Base-by-base conservation (phyloP, 1,140 invertebrate species). In the Trichomalopsis sarcophagae region DNA sequence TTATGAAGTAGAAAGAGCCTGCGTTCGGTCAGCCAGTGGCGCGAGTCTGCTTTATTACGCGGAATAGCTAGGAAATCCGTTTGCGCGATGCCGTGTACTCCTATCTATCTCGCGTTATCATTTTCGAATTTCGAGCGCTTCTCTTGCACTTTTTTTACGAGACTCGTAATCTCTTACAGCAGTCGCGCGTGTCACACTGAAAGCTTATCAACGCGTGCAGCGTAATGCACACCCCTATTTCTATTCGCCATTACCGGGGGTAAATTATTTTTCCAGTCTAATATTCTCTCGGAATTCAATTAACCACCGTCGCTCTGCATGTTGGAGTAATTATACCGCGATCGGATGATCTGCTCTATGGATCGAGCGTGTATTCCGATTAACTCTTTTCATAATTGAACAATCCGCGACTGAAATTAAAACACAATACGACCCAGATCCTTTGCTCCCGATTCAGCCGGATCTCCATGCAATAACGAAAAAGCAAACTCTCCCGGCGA, bases 1-100 rank as follows among this genome's bases (percentile, higher is more conserved):
- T 81, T 68, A 73, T 73, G 79, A 14, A 81, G 79, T 81, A 81
- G 79, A 81, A 81, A 81, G 40, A 81, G 66, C 44, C 17, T n/a
- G 68, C 23, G 79, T 81, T 81, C 47, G 71, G 79, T 81, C 79
- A 27, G 68, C 36, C 79, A 17, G 66, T 17, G 30, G n/a, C 68
- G 40, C 10, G 36, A 40, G n/a, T n/a, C 79, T 81, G 68, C 68
- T 81, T 81, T 81, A 81, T 81, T 81, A 81, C 79, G 23, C 44
- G 79, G 79, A 81, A 81, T 81, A 66, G 13, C 13, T 27, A 23
- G 6, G 17, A 81, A 81, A 81, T 69, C 23, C 79, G 30, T 81
- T 73, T 40, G 79, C 6, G 66, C 21, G 11, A 71, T 81, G 36
- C 27, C 13, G 2, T 50, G 13, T 50, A 13, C 47, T 10, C 47